phyloP scores from a whole-genome alignment of 2,888 invertebrate species.

The Habrosyne pyritoides region DNA sequence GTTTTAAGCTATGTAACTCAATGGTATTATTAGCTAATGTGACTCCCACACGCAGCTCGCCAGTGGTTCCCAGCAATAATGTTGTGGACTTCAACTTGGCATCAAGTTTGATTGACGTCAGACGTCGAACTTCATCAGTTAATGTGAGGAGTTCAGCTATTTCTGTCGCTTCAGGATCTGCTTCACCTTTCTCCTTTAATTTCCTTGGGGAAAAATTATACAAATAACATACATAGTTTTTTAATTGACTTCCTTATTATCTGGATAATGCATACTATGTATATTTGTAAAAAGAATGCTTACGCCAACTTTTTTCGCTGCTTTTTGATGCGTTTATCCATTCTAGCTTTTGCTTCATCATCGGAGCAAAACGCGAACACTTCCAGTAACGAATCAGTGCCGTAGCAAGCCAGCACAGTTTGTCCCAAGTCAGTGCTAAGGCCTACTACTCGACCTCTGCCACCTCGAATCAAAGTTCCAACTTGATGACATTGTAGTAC shows the following conservation, averaged over 20 bases:
- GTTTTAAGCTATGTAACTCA: constrained; percentile 85
- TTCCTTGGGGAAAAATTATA: constrained; percentile 51
- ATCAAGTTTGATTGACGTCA: constrained; percentile 86
- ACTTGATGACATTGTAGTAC: constrained; percentile 88
- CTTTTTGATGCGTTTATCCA: constrained; percentile 91
- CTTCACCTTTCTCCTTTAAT: constrained; percentile 64
- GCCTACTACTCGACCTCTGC: constrained; percentile 90
- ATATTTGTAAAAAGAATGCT: constrained; percentile 42
- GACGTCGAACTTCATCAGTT: constrained; percentile 88
- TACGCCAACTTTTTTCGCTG: constrained; percentile 84
- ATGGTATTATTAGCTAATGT: constrained; percentile 90
- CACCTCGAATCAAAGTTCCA: constrained; percentile 91
- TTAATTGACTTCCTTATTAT: no score
- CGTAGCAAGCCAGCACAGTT: constrained; percentile 91
- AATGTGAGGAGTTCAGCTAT: constrained; percentile 79
- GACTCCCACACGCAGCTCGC: constrained; percentile 87
- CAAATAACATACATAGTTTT: no score
- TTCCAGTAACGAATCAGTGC: constrained; percentile 92
- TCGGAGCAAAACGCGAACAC: constrained; percentile 91
- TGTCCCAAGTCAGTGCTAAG: constrained; percentile 89
- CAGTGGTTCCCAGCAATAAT: constrained; percentile 87
- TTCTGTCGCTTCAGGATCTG: constrained; percentile 52
- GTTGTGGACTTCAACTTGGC: constrained; percentile 89
- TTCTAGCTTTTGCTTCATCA: constrained; percentile 87
- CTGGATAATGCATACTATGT: no score